Evolutionary conservation across 2,113 vertebrate species (phyloP), one percentile per base, ranked within the genome.

Genomic region (Urocynchramus pylzowi): DNA sequence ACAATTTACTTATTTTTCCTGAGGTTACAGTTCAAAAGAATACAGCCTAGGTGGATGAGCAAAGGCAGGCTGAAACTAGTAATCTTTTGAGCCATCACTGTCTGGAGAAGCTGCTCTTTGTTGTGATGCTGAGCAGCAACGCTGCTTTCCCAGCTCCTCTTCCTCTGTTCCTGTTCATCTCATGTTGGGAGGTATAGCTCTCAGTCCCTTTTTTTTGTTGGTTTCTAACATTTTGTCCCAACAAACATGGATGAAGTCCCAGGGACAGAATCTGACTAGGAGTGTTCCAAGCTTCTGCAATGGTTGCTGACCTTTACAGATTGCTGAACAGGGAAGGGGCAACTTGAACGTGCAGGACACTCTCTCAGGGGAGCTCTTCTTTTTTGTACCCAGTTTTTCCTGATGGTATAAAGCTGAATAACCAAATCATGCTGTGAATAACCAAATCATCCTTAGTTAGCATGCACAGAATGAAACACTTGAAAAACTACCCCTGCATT

Each of bases 51-150:
- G 82, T 65, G 53, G 97, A 95, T 95, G 96, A 97, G 78, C 59
- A 56, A 91, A 97, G 95, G 70, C 85, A 93, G 96, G 95, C 87
- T 93, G 59, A 63, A 79, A 89, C 92, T 94, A 89, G 97, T 96
- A 65, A 96, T 89, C 85, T 87, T 26, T 95, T 90, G 68, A 94
- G 57, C 92, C 70, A 92, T 88, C 88, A 6, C 41, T 57, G 68
- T 96, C 60, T 49, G 56, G 63, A 87, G 90, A 96, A 96, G 92
- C 92, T 88, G 9, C 44, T 96, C 96, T 97, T 97, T 98, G 96
- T 97, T 94, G 92, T 59, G 39, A 68, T 89, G 78, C 56, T 96
- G 93, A 97, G 79, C 63, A 82, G 42, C 92, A 24, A 27, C 0
- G 0, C 97, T 94, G 81, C 92, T 97, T 97, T 84, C 94, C 94